Percentiles rank a stretch among this genome's conserved stretches.
Evolutionary conservation across 2,113 vertebrate genomes (phyloP).

Genomic region (Takifugu bimaculatus): DNA sequence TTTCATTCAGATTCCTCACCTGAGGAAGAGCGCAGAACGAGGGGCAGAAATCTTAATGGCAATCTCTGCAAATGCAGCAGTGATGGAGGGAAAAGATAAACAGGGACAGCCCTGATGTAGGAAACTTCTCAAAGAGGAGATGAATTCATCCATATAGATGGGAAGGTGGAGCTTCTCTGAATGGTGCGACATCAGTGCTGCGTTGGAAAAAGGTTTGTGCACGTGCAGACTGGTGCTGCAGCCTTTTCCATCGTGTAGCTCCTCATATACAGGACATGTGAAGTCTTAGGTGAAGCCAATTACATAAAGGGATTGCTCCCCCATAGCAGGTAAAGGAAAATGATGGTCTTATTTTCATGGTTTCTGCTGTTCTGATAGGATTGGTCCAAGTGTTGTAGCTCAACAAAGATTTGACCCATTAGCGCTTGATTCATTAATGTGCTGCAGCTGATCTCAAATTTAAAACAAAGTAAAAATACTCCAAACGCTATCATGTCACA

Average conservation of each 20-base stretch:
- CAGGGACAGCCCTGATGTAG: conserved; percentile 28
- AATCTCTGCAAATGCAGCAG: conserved; percentile 45
- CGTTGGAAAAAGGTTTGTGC: background rate
- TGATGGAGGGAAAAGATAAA: conserved; percentile 26
- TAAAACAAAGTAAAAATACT: no score
- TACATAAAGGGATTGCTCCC: no score
- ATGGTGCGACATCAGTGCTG: no score
- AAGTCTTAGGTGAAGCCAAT: background rate
- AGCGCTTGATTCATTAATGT: no score
- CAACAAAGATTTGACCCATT: no score
- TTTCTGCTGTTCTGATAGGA: no score
- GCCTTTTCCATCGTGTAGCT: background rate
- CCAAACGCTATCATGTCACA: no score
- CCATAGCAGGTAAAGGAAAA: no score
- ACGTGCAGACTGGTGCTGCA: background rate
- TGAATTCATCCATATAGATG: conserved; percentile 42
- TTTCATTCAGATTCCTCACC: conserved; percentile 30
- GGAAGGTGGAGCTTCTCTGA: conserved; percentile 5
- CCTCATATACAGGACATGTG: conserved; percentile 4
- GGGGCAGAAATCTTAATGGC: conserved; percentile 33
- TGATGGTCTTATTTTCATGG: no score
- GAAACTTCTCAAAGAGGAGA: conserved; percentile 18
- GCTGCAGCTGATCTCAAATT: no score
- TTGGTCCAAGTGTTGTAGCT: no score
- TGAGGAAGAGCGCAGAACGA: conserved; percentile 20